Conservation (phyloP, 2,888 invertebrate genomes). For the Tortricodes alternella region DNA sequence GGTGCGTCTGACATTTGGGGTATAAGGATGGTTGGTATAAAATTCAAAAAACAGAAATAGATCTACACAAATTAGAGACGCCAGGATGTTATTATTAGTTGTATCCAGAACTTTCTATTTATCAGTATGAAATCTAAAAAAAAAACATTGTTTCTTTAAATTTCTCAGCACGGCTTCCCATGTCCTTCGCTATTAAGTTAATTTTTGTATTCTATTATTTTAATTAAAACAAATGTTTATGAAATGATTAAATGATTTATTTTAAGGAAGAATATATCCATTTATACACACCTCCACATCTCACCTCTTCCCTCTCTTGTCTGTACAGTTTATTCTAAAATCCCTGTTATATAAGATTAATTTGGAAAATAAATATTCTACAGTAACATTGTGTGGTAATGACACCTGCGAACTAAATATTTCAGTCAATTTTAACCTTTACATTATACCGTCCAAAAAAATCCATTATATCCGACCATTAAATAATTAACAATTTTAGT, state of each 20-base stretch:
- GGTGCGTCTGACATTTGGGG: too few relatives aligned
- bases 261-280: conserved; percentile 40
- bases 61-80: too few relatives aligned
- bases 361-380: conserved; percentile 22
- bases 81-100: background rate
- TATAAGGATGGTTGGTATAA: too few relatives aligned
- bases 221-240: conserved; percentile 50
- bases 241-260: conserved; percentile 44
- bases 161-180: background rate
- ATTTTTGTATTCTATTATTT: conserved; percentile 45
- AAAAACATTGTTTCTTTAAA: too few relatives aligned
- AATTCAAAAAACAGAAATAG: too few relatives aligned
- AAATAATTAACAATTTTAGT: too few relatives aligned
- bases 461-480: too few relatives aligned
- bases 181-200: conserved; percentile 41
- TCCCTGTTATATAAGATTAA: conserved; percentile 19
- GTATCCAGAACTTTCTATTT: background rate
- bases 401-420: background rate
- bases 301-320: background rate
- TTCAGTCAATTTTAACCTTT: background rate
- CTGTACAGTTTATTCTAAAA: conserved; percentile 28
- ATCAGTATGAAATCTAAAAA: background rate
- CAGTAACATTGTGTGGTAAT: conserved; percentile 16
- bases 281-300: conserved; percentile 34
- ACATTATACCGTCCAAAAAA: too few relatives aligned